A percentile compares a stretch with the other conserved stretches of the same genome.
Conservation (phyloP, 2,113 vertebrate species). For the Clarias magur region DNA sequence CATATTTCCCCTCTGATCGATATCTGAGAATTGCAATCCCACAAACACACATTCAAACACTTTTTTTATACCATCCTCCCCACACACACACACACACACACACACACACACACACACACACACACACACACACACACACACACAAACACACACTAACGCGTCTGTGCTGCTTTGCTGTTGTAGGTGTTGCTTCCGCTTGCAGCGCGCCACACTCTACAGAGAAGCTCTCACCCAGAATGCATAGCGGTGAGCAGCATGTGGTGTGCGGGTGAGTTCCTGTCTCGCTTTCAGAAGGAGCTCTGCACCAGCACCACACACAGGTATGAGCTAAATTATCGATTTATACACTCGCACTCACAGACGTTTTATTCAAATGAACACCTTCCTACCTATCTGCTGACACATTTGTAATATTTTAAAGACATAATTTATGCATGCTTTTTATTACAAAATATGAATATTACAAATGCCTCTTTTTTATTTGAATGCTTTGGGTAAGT, state of each 20-base stretch:
- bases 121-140: slow-evolving; percentile 33
- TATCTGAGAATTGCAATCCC: slow-evolving; percentile 14
- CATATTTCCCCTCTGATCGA: neutral
- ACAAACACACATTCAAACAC: slow-evolving; percentile 2
- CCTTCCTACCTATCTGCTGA: neutral
- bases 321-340: slow-evolving; percentile 57
- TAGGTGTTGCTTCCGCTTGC: slow-evolving; percentile 36
- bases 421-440: neutral
- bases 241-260: slow-evolving; percentile 57
- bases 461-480: neutral
- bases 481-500: neutral
- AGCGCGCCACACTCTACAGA: slow-evolving; percentile 25
- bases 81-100: slow-evolving; percentile 34
- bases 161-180: slow-evolving; percentile 30
- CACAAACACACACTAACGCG: neutral
- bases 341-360: neutral
- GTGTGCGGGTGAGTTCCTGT: slow-evolving; percentile 60
- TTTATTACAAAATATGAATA: neutral
- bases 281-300: slow-evolving; percentile 65
- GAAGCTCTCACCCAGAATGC: slow-evolving; percentile 69
- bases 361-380: neutral
- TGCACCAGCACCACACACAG: slow-evolving; percentile 67
- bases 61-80: slow-evolving; percentile 7
- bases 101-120: neutral
- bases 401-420: neutral